A percentile compares a stretch with the other conserved stretches of the same genome.
Conservation (phyloP, 2,797 vertebrate genomes). For the Petrocephalus sullivani region DNA sequence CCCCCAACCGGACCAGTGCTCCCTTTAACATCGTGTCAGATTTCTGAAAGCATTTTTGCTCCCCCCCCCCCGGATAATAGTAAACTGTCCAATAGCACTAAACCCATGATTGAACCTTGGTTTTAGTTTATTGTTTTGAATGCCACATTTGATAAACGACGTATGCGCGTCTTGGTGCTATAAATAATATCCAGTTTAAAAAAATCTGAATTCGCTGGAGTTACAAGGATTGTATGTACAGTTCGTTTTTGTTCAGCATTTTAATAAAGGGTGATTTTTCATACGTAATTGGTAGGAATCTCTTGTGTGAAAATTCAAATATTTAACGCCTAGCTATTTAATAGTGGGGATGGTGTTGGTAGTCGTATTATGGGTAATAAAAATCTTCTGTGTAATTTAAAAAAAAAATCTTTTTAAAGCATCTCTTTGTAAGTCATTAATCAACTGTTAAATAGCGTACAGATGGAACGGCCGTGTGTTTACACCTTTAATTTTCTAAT, state of each 20-base stretch:
- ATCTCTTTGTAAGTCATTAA: neutral
- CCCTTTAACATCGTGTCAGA: slow-evolving; percentile 6
- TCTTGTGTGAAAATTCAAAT: neutral
- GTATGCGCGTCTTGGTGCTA: neutral
- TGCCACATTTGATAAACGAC: neutral
- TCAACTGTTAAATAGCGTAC: neutral
- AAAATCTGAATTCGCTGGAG: neutral
- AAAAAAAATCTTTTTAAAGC: neutral
- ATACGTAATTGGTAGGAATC: neutral
- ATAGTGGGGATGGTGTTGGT: neutral
- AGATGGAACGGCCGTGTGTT: neutral
- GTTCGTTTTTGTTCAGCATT: neutral
- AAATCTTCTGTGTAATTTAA: neutral
- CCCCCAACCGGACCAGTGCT: neutral
- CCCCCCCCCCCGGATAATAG: slow-evolving; percentile 4
- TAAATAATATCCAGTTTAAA: neutral
- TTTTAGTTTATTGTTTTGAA: slow-evolving; percentile 2
- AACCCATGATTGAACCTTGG: neutral
- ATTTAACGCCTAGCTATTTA: neutral
- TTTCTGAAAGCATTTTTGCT: slow-evolving; percentile 6
- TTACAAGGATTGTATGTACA: neutral
- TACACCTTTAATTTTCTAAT: neutral
- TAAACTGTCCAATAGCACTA: neutral
- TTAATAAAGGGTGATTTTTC: neutral
- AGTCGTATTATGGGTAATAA: neutral